Base-by-base conservation (phyloP, 1,140 invertebrate species). In the Wiebesia pumilae region DNA sequence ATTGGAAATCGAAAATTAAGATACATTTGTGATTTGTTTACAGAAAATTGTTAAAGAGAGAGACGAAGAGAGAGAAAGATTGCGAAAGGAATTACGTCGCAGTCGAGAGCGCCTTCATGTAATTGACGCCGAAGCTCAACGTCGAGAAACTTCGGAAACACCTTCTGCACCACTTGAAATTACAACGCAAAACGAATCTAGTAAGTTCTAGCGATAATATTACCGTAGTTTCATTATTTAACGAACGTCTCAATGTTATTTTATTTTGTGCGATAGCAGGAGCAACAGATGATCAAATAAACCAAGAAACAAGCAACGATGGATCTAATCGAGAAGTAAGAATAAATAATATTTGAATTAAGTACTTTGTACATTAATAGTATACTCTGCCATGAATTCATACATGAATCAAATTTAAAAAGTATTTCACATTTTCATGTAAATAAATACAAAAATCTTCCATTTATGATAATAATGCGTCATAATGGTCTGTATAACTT, bases 41-140 rank as follows among this genome's bases (percentile, higher is more conserved):
- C 90, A 97, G 97, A 95, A 95, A 91, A 95, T 96, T 86, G 95
- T 97, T 82, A 96, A 96, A 91, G 95, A 96, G 88, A 94, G 95
- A 87, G 97, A 97, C 90, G 96, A 97, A 89, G 97, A 97, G 91
- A 93, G 96, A 73, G 96, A 97, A 88, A 95, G 95, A 83, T 92
- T 97, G 88, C 94, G 96, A 47, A 95, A 95, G 87, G 97, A 97
- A 91, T 93, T 97, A 87, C 95, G 96, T 86, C 94, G 95, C 89
- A 95, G 95, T 79, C 94, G 96, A 88, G 97, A 97, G 91, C 95
- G 96, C 90, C 92, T 97, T 35, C 96, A 97, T 90, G 95, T 94
- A 84, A 93, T 96, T 88, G 95, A 95, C 88, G 94, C 87, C 24
- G 91, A 93, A 30, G 90, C 91, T 43, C 93, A 93, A 77, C 90